Evolutionary conservation across 2,113 vertebrate genomes (phyloP).

Genomic region (Crotalus viridis): DNA sequence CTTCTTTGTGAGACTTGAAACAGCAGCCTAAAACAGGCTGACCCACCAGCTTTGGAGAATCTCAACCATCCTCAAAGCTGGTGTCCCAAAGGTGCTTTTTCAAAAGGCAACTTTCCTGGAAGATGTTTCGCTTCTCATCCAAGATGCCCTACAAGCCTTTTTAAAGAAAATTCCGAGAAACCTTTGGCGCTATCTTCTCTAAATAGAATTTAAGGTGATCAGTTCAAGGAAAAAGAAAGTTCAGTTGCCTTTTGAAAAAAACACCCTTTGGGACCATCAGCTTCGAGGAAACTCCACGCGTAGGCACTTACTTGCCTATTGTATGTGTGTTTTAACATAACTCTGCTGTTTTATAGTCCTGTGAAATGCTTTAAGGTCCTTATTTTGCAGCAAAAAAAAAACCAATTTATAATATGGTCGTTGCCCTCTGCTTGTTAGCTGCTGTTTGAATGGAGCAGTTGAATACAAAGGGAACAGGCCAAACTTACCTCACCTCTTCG

Average conservation of each 20-base stretch:
- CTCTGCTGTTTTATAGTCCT: neutral
- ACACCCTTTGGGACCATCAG: too few species aligned
- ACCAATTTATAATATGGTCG: neutral
- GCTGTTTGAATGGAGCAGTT: neutral
- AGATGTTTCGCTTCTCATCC: neutral
- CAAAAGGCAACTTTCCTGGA: neutral
- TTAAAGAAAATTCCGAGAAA: neutral
- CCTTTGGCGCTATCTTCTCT: neutral
- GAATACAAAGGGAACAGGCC: neutral
- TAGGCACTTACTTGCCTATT: too few species aligned
- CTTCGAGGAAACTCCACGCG: neutral
- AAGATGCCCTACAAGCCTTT: neutral
- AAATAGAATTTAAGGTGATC: neutral
- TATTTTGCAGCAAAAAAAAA: neutral
- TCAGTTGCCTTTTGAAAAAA: too few species aligned
- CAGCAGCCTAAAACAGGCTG: neutral
- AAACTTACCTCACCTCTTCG: slow-evolving; percentile 87
- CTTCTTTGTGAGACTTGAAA: neutral
- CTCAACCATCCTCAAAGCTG: too few species aligned
- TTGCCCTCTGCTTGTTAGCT: neutral
- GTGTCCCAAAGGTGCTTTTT: neutral
- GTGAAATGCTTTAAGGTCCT: neutral
- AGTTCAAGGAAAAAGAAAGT: neutral
- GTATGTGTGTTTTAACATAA: neutral
- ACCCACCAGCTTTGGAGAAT: neutral